Base-by-base conservation (phyloP, 2,797 vertebrate genomes). In the Gallirallus australis region DNA sequence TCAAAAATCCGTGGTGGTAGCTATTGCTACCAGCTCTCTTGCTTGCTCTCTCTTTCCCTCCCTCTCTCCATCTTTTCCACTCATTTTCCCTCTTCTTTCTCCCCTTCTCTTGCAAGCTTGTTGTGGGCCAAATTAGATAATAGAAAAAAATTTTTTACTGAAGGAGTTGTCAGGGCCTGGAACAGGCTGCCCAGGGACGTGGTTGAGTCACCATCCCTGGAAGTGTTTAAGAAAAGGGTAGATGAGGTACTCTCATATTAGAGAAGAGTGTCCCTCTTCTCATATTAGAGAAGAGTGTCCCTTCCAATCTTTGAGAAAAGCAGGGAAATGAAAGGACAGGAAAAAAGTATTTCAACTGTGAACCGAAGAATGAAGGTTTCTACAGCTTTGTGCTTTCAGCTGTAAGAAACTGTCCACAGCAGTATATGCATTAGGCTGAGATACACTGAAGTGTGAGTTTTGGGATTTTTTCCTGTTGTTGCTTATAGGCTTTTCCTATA, bases 401-500 rank as follows among this genome's bases (percentile, higher is more conserved):
- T 23, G 7, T n/a, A 57, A 71, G 45, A 94, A 78, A 16, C 33
- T 77, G 12, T 53, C 65, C 18, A 45, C 28, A 72, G 64, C 15
- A 53, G 45, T 60, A 18, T 63, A 56, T 37, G 37, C 30, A 71
- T 88, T 12, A 86, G 68, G 20, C 28, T 78, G 24, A 70, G 19
- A 40, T 45, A 66, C 0, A 1, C 4, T 45, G 2, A 6, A 40
- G 0, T 0, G 18, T 45, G 42, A 45, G 18, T 45, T 45, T 45
- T 45, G 42, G 42, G 42, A 7, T 72, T 73, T 59, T 59, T 35
- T 30, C 12, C 15, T 70, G 7, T 48, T 88, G 4, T 18, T 72
- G 15, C 72, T 73, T 12, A 0, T 30, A 82, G 35, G 2, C 1
- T 81, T 86, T 86, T 84, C 23, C 7, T 9, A 2, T 40, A 76